phyloP scores from a whole-genome alignment of 2,797 vertebrate species.

The Enteromius afrohamiltoni region DNA sequence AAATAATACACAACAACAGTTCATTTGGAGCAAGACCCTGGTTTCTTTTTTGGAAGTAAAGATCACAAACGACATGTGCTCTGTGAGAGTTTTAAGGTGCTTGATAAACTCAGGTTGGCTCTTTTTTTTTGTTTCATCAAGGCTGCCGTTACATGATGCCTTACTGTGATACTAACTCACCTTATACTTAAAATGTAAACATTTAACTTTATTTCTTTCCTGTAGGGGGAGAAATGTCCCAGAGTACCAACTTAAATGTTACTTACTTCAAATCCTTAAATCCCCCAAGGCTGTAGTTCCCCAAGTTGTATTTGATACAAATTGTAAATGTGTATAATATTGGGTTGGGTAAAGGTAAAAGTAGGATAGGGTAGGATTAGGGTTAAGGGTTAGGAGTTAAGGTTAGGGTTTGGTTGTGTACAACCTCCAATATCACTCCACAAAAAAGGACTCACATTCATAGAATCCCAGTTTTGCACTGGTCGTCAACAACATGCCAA shows the following conservation, averaged over 20 bases:
- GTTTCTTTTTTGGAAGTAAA: constrained; percentile 77
- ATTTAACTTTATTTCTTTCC: constrained; percentile 75
- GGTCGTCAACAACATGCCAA: constrained; percentile 76
- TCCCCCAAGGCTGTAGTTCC: constrained; percentile 23
- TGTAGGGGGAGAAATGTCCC: constrained; percentile 36
- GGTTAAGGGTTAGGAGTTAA: constrained; percentile 4
- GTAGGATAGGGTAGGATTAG: background rate
- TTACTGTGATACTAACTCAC: constrained; percentile 77
- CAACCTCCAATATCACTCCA: constrained; percentile 64
- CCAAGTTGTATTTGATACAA: constrained; percentile 31
- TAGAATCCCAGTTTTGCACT: constrained; percentile 80
- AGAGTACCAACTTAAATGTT: constrained; percentile 40
- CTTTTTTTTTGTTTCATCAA: constrained; percentile 59
- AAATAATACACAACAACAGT: constrained; percentile 79
- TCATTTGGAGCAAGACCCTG: constrained; percentile 82
- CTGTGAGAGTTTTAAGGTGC: constrained; percentile 83
- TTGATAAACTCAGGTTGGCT: constrained; percentile 77
- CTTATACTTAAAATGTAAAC: constrained; percentile 83
- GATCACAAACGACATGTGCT: constrained; percentile 80
- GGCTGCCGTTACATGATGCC: constrained; percentile 71
- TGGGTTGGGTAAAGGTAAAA: constrained; percentile 13
- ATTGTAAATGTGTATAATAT: constrained; percentile 22
- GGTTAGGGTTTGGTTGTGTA: constrained; percentile 56
- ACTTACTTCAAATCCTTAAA: constrained; percentile 36
- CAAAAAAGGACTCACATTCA: constrained; percentile 59